A percentile compares a stretch with the other conserved stretches of the same genome.
phyloP scores from a whole-genome alignment of 1,140 invertebrate genomes.

The Anadara kagoshimensis region DNA sequence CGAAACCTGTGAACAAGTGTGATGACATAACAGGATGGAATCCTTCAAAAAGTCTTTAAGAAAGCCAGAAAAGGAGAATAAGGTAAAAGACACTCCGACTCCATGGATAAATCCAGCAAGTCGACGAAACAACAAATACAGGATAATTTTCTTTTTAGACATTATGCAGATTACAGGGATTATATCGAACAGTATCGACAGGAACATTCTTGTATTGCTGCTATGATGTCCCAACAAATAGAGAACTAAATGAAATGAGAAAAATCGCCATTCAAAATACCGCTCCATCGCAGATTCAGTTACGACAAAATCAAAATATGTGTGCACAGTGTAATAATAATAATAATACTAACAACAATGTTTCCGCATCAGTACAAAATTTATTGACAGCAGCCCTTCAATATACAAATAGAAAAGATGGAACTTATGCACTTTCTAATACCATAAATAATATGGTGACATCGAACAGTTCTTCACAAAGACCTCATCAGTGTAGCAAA shows the following conservation, averaged over 20 bases:
- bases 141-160: conserved; percentile 58
- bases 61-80: conserved; percentile 43
- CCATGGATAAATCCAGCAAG: conserved; percentile 44
- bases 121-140: conserved; percentile 35
- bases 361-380: not conserved
- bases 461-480: not conserved
- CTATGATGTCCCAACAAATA: conserved; percentile 35
- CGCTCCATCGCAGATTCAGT: conserved; percentile 5
- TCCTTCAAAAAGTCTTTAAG: conserved; percentile 41
- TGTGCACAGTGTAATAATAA: conserved; percentile 14
- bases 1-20: conserved; percentile 28
- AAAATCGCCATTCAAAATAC: conserved; percentile 5
- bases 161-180: conserved; percentile 54
- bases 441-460: not conserved
- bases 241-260: conserved; percentile 12
- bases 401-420: conserved; percentile 18
- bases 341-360: not conserved
- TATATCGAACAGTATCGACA: conserved; percentile 68
- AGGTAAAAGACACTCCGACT: not conserved
- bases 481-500: conserved; percentile 28
- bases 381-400: conserved; percentile 22
- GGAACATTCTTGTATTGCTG: conserved; percentile 45
- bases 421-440: no score
- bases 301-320: not conserved
- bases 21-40: conserved; percentile 58